Conservation (phyloP, 2,113 vertebrate species). For the Onychostruthus taczanowskii region DNA sequence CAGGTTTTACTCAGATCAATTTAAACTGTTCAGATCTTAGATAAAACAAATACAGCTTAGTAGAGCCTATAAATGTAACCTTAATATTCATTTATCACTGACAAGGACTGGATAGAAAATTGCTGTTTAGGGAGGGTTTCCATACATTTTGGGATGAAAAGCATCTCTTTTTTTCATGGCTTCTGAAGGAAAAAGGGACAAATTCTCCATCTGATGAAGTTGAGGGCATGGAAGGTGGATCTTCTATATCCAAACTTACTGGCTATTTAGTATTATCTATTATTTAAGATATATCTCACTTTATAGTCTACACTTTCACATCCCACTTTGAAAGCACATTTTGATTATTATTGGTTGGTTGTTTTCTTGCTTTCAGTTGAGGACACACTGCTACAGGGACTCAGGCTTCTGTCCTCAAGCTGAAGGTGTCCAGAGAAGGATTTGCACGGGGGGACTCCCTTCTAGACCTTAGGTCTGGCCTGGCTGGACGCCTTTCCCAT, state of each 20-base stretch:
- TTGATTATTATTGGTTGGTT: neutral
- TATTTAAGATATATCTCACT: neutral
- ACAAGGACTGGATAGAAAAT: neutral
- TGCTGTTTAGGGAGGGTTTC: neutral
- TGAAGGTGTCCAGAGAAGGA: neutral
- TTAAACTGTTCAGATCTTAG: neutral
- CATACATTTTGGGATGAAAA: neutral
- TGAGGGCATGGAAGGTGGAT: neutral
- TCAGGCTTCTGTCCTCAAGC: neutral
- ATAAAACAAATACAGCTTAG: neutral
- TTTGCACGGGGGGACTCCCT: neutral
- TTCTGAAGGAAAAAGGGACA: neutral
- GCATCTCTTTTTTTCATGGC: neutral
- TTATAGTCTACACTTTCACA: neutral
- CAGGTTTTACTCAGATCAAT: neutral
- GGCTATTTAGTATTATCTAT: neutral
- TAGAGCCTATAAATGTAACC: neutral
- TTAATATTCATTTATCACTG: neutral
- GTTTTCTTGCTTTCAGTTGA: neutral
- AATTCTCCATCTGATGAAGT: neutral
- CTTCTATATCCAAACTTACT: neutral
- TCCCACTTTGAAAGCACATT: neutral
- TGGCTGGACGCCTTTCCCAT: neutral
- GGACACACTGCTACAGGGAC: neutral
- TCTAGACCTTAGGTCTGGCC: neutral